These are phyloP conservation scores for Bambusicola thoracicus DNA, from an alignment of 2,113 vertebrate species.

Conservation along the genomic window DNA sequence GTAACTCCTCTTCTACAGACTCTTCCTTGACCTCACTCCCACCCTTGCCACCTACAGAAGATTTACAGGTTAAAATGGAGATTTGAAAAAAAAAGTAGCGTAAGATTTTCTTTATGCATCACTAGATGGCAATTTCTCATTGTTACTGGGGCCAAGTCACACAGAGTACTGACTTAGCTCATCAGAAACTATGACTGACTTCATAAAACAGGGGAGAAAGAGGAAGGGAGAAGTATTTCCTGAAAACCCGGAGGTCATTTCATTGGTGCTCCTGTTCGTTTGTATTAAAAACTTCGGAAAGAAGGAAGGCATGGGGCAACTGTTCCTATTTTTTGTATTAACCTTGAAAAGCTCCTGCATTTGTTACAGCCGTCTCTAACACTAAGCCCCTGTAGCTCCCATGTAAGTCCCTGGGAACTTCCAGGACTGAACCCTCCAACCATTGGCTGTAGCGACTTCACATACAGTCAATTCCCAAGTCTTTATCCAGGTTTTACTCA, in stretches of 20 bases:
- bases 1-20: constrained; percentile 15
- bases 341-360: neutral
- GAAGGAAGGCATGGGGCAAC: neutral
- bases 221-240: neutral
- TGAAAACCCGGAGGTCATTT: neutral
- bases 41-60: neutral
- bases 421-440: neutral
- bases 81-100: neutral
- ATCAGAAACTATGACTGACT: neutral
- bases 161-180: neutral
- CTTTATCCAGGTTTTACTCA: constrained; percentile 59
- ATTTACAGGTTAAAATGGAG: neutral
- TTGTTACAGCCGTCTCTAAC: constrained; percentile 7
- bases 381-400: neutral
- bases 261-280: neutral
- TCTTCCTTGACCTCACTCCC: constrained; percentile 50
- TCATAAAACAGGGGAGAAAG: neutral
- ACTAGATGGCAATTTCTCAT: neutral
- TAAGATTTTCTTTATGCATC: neutral
- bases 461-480: neutral
- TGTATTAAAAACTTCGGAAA: neutral
- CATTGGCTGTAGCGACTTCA: neutral
- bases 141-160: neutral
- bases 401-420: neutral
- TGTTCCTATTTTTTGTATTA: neutral